These are phyloP conservation scores for Sula dactylatra DNA, from an alignment of 2,113 vertebrate genomes.

Conservation along the genomic window DNA sequence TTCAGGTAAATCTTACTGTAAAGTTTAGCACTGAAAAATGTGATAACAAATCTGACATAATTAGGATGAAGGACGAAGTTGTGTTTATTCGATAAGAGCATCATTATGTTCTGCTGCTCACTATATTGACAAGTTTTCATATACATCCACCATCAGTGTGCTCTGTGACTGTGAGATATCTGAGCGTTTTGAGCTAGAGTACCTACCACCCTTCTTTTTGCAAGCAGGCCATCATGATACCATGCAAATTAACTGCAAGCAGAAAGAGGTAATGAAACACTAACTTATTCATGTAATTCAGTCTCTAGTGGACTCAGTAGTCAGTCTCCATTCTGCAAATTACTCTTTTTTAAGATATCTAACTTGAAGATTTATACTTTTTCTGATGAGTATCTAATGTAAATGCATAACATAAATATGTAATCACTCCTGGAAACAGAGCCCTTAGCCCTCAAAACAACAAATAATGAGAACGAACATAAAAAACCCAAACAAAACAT, in stretches of 20 bases:
- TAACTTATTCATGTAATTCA: not conserved
- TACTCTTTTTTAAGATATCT: not conserved
- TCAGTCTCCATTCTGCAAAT: not conserved
- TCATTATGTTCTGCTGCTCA: not conserved
- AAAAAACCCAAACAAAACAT: not conserved
- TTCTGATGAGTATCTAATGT: not conserved
- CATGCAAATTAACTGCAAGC: not conserved
- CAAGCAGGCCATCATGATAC: not conserved
- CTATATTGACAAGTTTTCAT: not conserved
- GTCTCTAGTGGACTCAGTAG: not conserved
- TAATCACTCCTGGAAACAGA: not conserved
- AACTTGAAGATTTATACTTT: not conserved
- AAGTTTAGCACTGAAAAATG: not conserved
- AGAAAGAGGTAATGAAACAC: not conserved
- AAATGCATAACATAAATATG: not conserved
- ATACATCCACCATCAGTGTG: not conserved
- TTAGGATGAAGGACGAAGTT: not conserved
- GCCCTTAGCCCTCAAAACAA: not conserved
- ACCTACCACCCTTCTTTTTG: not conserved
- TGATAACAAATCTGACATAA: not conserved
- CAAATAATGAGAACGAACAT: not conserved
- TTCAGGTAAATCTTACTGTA: not conserved
- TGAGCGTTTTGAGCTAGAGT: not conserved
- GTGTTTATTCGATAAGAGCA: not conserved
- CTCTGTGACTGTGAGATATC: not conserved